Base-by-base conservation (phyloP, 2,797 vertebrate species). In the Delichon dasypus region DNA sequence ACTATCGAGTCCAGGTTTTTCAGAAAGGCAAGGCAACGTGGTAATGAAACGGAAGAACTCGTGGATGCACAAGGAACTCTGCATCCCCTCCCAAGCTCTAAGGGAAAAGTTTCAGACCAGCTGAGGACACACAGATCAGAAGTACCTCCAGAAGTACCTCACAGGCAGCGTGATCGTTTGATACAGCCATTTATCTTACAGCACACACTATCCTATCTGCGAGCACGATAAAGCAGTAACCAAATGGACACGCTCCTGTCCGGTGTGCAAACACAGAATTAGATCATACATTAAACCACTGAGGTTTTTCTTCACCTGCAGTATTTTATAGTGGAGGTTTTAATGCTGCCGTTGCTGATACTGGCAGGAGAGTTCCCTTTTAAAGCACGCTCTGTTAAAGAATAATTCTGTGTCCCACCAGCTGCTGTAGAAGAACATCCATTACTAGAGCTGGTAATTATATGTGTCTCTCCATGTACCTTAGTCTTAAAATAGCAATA, bases 121-220 rank as follows among this genome's bases (percentile, higher is more conserved):
- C 65, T 90, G 90, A 89, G 76, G 93, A 89, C 80, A 57, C 74
- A 25, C 71, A 34, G 51, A 40, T 93, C 73, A 73, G 92, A 75
- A 88, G 67, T 19, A 58, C 83, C 70, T 84, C 85, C 50, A 88
- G 92, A 94, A 80, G 88, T 67, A 77, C 83, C 76, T 97, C 34
- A 13, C 60, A 48, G 85, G 77, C 93, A 89, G 40, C 53, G 34
- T 51, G n/a, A 90, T 91, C 27, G 21, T 40, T 75, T 62, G 81
- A 84, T 58, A 66, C 74, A 68, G 64, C 85, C 84, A 62, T 80
- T 85, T 64, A 79, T 72, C 93, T 81, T 71, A 13, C 66, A 90
- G 66, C 64, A 71, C 19, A 15, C 30, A 2, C 88, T 45, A 48
- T 76, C 50, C 4, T 83, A 29, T 77, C 94, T 86, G 54, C 7